These are phyloP conservation scores for Tiaroga cobitis DNA, from an alignment of 2,797 vertebrate genomes.

Conservation along the genomic window DNA sequence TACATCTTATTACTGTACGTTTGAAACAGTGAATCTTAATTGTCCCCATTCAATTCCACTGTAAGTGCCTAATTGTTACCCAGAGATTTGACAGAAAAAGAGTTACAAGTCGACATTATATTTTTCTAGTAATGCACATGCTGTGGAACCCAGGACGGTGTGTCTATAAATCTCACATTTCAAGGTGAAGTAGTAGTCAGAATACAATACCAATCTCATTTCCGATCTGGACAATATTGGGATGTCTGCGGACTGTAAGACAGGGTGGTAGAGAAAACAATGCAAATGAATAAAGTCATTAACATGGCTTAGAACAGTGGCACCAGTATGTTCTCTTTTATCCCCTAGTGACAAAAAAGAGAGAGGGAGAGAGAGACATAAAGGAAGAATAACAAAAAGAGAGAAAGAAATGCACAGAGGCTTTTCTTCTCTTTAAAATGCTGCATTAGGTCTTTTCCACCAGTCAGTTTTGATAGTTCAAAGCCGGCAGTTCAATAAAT, in stretches of 20 bases:
- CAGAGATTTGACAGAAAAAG: background rate
- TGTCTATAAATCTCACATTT: slow-evolving; percentile 82
- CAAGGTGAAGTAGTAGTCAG: slow-evolving; percentile 91
- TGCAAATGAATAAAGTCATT: slow-evolving; percentile 85
- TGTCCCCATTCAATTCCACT: background rate
- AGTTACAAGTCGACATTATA: background rate
- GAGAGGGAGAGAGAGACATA: slow-evolving; percentile 78
- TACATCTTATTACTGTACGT: background rate
- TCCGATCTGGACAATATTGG: slow-evolving; percentile 87
- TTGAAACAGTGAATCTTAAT: background rate
- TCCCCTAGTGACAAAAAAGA: slow-evolving; percentile 85
- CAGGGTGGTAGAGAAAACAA: slow-evolving; percentile 80
- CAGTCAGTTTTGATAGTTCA: slow-evolving; percentile 99
- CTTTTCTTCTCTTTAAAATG: slow-evolving; percentile 94
- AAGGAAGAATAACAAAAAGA: slow-evolving; percentile 85
- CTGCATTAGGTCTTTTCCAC: slow-evolving; percentile 89
- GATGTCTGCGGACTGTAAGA: slow-evolving; percentile 59
- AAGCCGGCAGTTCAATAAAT: slow-evolving; percentile 99
- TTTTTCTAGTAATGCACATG: background rate
- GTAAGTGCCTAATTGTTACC: background rate
- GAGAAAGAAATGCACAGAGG: slow-evolving; percentile 87
- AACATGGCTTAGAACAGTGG: slow-evolving; percentile 93
- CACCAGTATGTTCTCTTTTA: slow-evolving; percentile 88
- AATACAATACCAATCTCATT: slow-evolving; percentile 86
- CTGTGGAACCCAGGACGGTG: background rate